These are phyloP conservation scores for Glaucopsyche alexis DNA, from an alignment of 2,888 invertebrate species.

Conservation along the genomic window DNA sequence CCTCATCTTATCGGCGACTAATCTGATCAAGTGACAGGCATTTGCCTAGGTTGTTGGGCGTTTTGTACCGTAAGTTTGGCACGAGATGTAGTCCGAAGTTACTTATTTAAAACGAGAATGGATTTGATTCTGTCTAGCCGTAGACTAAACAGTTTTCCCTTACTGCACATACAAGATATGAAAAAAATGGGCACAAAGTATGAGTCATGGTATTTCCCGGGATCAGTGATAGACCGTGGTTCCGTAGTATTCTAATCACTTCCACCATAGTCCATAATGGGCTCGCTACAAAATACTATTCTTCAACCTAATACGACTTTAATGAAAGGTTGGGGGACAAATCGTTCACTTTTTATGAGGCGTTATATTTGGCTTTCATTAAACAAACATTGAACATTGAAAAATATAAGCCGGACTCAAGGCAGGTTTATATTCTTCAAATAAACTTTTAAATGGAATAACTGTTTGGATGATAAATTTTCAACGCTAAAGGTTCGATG, in stretches of 20 bases:
- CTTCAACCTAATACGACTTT: conserved; percentile 23
- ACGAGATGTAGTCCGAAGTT: too few relatives aligned
- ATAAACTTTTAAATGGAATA: not conserved
- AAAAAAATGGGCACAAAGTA: not conserved
- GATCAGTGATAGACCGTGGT: not conserved
- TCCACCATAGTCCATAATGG: conserved; percentile 18
- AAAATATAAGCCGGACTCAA: not conserved
- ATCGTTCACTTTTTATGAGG: conserved; percentile 4
- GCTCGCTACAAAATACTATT: conserved; percentile 7
- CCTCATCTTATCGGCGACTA: too few relatives aligned
- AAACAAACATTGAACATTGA: conserved; percentile 11
- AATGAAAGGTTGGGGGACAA: conserved; percentile 1
- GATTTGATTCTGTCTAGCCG: too few relatives aligned
- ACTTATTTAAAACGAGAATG: too few relatives aligned
- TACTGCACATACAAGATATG: too few relatives aligned
- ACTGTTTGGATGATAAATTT: not conserved
- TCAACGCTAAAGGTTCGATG: not conserved
- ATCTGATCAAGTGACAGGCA: too few relatives aligned
- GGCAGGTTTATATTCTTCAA: not conserved
- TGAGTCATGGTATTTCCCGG: conserved; percentile 18
- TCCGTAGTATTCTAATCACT: conserved; percentile 1
- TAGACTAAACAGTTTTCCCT: too few relatives aligned
- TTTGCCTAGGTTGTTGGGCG: too few relatives aligned
- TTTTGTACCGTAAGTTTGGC: too few relatives aligned
- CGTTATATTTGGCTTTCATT: conserved; percentile 11